Conservation (phyloP, 2,113 vertebrate species). For the Myiopsitta monachus region DNA sequence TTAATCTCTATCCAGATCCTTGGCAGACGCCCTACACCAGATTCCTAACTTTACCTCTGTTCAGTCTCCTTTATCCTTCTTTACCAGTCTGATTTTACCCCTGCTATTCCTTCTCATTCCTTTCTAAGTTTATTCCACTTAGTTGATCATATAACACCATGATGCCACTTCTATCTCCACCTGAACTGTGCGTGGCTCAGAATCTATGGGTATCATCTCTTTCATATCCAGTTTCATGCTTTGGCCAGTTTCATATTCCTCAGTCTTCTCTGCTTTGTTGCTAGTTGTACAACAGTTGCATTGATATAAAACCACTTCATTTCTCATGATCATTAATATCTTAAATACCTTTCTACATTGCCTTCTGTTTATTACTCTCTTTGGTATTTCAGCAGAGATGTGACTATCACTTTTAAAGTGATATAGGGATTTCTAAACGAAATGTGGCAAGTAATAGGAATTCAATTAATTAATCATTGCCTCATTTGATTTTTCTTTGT, state of each 20-base stretch:
- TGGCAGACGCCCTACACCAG: not conserved
- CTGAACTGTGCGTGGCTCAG: not conserved
- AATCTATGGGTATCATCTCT: not conserved
- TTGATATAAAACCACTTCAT: not conserved
- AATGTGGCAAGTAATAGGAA: not conserved
- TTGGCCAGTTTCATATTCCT: not conserved
- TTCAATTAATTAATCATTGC: not conserved
- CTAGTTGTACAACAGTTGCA: not conserved
- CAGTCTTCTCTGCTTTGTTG: not conserved
- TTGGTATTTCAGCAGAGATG: not conserved
- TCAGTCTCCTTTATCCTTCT: not conserved
- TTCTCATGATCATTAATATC: not conserved
- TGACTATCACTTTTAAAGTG: not conserved
- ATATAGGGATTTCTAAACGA: not conserved
- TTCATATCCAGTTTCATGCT: not conserved
- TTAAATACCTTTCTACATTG: not conserved
- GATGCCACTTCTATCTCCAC: not conserved
- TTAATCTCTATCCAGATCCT: not conserved
- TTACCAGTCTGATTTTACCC: not conserved
- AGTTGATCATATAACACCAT: not conserved
- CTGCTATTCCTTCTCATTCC: not conserved
- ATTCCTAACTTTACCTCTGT: not conserved
- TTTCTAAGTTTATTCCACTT: not conserved
- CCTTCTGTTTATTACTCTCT: not conserved
- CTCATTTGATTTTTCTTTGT: not conserved